Conservation (phyloP, 37 sponge, comb jelly and placozoan species). For the Haliclona indistincta region DNA sequence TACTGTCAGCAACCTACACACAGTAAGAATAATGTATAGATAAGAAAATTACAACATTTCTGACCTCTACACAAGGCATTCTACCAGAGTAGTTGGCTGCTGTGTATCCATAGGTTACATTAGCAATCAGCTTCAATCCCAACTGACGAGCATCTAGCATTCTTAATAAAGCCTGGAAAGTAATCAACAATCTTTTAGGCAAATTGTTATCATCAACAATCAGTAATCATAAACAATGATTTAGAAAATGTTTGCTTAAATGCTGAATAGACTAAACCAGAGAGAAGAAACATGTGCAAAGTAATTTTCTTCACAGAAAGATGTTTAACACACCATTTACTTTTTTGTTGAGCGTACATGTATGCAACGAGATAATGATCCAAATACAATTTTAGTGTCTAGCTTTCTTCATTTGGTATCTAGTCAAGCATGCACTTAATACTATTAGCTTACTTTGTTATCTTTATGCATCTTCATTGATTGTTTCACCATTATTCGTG, state of each 20-base stretch:
- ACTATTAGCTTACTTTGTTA: constrained; percentile 65
- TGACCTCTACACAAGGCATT: constrained; percentile 97
- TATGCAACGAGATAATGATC: no score
- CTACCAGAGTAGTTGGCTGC: constrained; percentile 94
- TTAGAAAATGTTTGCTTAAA: no score
- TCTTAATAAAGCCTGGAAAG: constrained; percentile 38
- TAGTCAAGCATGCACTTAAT: no score
- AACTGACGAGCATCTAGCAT: constrained; percentile 90
- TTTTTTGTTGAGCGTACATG: no score
- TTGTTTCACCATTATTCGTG: constrained; percentile 95
- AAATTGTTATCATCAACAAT: neutral
- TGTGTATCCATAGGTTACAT: constrained; percentile 99
- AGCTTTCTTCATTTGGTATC: no score
- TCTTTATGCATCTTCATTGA: constrained; percentile 85
- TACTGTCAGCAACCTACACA: constrained; percentile 83
- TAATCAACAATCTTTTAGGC: neutral
- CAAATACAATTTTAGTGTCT: no score
- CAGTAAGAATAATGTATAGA: constrained; percentile 1
- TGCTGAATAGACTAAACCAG: no score
- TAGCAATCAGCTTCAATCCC: constrained; percentile 92
- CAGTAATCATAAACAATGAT: no score
- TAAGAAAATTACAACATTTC: neutral
- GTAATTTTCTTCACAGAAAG: no score
- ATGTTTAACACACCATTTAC: no score
- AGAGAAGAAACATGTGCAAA: no score